Base-by-base conservation (phyloP, 1,140 invertebrate genomes). In the Zaprionus africanus region DNA sequence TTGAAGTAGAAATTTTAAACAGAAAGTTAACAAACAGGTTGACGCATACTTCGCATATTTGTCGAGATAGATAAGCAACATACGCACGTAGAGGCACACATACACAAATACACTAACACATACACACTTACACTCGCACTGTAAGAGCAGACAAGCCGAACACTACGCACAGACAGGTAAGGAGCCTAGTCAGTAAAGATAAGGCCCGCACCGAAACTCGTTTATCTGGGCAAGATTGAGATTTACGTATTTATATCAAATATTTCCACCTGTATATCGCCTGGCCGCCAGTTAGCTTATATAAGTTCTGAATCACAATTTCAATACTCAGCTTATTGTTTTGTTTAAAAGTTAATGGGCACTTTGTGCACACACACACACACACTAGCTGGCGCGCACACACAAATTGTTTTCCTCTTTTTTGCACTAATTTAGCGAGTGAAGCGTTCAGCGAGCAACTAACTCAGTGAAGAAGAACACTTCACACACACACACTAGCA, bases 41-140 rank as follows among this genome's bases (percentile, higher is more conserved):
- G 85, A 90, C 85, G 81, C 85, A 90, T 90, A 85, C 76, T 82
- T 85, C 81, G 85, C 85, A 90, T 90, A 90, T 90, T 90, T 90
- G 78, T 85, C 57, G 65, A 68, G 79, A 88, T 88, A 87, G 84
- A 87, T 87, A 87, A 87, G 84, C 82, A 86, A 58, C n/a, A 72
- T 46, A 72, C 41, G 11, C 36, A 68, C 31, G 38, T 58, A 66
- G 26, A 56, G 49, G 65, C 28, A 73, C 31, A 43, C 41, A 65
- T 5, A 13, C 53, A 57, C 58, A 61, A 13, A 51, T 6, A 22
- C 28, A 58, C 28, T 22, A 22, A 46, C 53, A 58, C 57, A 64
- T 6, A 7, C 28, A 31, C 1, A 1, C 22, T 22, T 17, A 57
- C 61, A 65, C 31, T 11, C 31, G 9, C 26, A 49, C 61, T 59